These are phyloP conservation scores for Capromys pilorides DNA, from an alignment of 2,797 vertebrate genomes.

Conservation along the genomic window DNA sequence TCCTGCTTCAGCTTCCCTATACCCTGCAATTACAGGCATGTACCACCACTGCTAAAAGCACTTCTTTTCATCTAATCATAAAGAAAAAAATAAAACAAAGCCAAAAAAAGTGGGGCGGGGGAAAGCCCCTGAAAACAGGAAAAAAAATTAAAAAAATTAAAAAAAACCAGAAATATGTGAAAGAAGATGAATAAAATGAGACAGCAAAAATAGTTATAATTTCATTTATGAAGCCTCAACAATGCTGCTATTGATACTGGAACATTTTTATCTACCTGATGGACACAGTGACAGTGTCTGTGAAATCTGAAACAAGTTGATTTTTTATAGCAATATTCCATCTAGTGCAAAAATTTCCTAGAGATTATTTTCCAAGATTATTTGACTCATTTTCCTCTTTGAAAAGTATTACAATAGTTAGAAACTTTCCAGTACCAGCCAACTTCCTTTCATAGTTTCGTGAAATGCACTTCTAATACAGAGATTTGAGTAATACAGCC, in stretches of 20 bases:
- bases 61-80: not conserved
- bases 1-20: not conserved
- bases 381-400: not conserved
- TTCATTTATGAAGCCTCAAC: not conserved
- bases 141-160: not conserved
- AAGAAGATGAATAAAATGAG: not conserved
- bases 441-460: not conserved
- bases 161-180: not conserved
- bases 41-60: too few species aligned
- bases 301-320: not conserved
- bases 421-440: not conserved
- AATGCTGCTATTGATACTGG: not conserved
- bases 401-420: constrained; percentile 32
- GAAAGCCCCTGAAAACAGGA: not conserved
- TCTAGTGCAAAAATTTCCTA: not conserved
- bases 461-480: not conserved
- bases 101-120: too few species aligned
- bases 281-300: not conserved
- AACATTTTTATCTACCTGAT: not conserved
- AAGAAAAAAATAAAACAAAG: not conserved
- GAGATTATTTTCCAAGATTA: not conserved
- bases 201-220: not conserved
- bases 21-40: not conserved
- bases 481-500: constrained; percentile 37
- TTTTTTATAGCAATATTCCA: not conserved